A percentile compares a stretch with the other conserved stretches of the same genome.
Evolutionary conservation across 2,797 vertebrate species (phyloP).

Genomic region (Picus viridis): DNA sequence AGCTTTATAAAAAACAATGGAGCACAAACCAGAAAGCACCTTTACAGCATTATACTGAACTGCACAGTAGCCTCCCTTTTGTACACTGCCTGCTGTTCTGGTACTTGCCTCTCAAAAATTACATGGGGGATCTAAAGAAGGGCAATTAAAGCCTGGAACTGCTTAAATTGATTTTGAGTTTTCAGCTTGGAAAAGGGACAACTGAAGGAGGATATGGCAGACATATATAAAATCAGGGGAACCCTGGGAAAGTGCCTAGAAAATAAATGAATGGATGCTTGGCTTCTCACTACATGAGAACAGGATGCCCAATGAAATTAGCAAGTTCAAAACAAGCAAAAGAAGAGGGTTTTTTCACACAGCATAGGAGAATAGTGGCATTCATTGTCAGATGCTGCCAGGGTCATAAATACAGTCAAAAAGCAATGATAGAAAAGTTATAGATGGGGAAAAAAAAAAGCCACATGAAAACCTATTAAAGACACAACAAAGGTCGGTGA

Average conservation of each 20-base stretch:
- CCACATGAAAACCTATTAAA: background rate
- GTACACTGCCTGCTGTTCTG: conserved; percentile 28
- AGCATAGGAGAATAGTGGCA: background rate
- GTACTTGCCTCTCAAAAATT: conserved; percentile 41
- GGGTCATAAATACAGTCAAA: background rate
- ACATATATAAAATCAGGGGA: conserved; percentile 46
- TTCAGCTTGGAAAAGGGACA: conserved; percentile 43
- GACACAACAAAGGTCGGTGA: background rate
- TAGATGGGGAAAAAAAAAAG: background rate
- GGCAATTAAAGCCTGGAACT: conserved; percentile 54
- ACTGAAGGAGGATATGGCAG: conserved; percentile 20
- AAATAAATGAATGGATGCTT: conserved; percentile 51
- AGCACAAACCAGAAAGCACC: conserved; percentile 19
- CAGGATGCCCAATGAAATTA: conserved; percentile 28
- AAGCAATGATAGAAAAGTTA: background rate
- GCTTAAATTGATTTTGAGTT: conserved; percentile 36
- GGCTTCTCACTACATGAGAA: conserved; percentile 13
- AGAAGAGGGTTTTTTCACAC: background rate
- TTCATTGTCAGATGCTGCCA: background rate
- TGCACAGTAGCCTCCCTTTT: background rate
- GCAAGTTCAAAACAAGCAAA: conserved; percentile 12
- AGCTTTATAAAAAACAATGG: background rate
- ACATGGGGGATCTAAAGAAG: conserved; percentile 27
- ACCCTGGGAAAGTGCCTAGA: conserved; percentile 53
- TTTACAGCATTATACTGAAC: background rate